Percentiles rank a stretch among this genome's conserved stretches.
phyloP scores from a whole-genome alignment of 1,140 invertebrate species.

The Adelges cooleyi region DNA sequence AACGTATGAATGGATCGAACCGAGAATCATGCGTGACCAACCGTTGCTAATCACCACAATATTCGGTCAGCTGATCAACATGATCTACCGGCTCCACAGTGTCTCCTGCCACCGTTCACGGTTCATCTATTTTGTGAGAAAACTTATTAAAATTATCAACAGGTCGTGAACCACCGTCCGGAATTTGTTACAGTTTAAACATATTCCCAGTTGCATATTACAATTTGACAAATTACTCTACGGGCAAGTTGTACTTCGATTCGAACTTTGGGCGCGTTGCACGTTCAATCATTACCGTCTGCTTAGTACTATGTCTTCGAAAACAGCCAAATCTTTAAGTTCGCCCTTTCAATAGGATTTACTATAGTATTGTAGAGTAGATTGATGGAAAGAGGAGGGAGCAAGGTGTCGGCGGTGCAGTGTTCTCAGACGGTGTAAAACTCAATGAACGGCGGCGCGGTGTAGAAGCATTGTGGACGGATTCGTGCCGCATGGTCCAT shows the following conservation, averaged over 20 bases:
- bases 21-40: slow-evolving; percentile 20
- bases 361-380: too few species aligned
- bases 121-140: slow-evolving; percentile 20
- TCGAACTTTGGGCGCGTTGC: too few species aligned
- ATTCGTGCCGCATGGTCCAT: slow-evolving; percentile 33
- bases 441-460: slow-evolving; percentile 13
- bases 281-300: too few species aligned
- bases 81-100: slow-evolving; percentile 4
- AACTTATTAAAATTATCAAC: slow-evolving; percentile 7
- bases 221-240: too few species aligned
- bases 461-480: neutral
- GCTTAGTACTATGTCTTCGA: too few species aligned
- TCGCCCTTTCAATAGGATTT: too few species aligned
- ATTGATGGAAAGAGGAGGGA: too few species aligned
- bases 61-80: slow-evolving; percentile 26
- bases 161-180: neutral
- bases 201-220: too few species aligned
- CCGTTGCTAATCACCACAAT: slow-evolving; percentile 21
- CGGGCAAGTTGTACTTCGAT: too few species aligned
- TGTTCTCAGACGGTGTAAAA: slow-evolving; percentile 3
- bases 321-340: too few species aligned
- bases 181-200: slow-evolving; percentile 9
- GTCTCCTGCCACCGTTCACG: slow-evolving; percentile 6
- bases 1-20: slow-evolving; percentile 24
- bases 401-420: neutral